Evolutionary conservation across 2,888 invertebrate species (phyloP).

Genomic region (Leucophora obtusa): DNA sequence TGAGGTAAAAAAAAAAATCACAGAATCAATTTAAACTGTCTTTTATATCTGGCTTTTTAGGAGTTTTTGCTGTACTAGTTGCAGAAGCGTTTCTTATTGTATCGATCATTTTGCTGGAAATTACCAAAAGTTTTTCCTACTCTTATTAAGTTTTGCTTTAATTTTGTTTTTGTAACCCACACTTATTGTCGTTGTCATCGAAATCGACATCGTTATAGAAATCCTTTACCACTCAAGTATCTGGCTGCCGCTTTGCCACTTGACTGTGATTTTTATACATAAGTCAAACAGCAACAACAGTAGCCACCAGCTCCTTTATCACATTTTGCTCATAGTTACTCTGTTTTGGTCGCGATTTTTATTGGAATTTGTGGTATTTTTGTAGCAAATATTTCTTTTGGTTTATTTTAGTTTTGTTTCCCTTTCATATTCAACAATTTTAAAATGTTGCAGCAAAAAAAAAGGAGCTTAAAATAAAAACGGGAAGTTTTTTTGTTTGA

Average conservation of each 20-base stretch:
- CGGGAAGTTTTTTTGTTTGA: constrained; percentile 46
- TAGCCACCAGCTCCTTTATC: background rate
- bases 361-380: constrained; percentile 66
- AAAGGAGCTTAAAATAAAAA: constrained; percentile 7
- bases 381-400: constrained; percentile 56
- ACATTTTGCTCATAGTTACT: constrained; percentile 43
- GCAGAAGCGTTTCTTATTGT: constrained; percentile 61
- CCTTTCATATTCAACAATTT: constrained; percentile 62
- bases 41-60: constrained; percentile 32
- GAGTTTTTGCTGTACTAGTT: constrained; percentile 18
- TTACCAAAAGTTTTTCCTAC: constrained; percentile 60
- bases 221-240: background rate
- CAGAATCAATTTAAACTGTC: constrained; percentile 62
- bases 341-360: constrained; percentile 64
- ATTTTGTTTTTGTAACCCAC: constrained; percentile 53
- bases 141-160: constrained; percentile 28
- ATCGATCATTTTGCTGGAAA: constrained; percentile 61
- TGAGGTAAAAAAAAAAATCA: constrained; percentile 33
- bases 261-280: constrained; percentile 41
- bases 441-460: constrained; percentile 51
- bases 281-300: constrained; percentile 6
- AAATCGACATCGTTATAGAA: constrained; percentile 14
- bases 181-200: constrained; percentile 57
- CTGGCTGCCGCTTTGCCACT: constrained; percentile 46
- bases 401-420: constrained; percentile 26